Conservation (phyloP, 1,140 invertebrate genomes). For the Drepana arcuata region DNA sequence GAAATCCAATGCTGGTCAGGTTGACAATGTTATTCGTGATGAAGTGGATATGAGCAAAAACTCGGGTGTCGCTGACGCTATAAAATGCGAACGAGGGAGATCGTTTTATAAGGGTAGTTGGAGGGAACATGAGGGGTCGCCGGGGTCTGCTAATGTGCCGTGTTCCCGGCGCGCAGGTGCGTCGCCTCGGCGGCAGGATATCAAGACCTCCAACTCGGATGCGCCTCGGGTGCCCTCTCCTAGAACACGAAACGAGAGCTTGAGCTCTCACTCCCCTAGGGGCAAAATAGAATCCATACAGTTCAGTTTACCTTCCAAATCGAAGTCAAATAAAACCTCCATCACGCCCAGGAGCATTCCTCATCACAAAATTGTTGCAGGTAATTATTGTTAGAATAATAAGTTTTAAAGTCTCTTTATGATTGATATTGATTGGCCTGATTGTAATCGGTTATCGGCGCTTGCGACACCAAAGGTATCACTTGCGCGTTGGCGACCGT, state of each 20-base stretch:
- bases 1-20: background rate
- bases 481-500: too few relatives aligned
- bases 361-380: slow-evolving; percentile 54
- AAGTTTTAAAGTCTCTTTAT: too few relatives aligned
- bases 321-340: slow-evolving; percentile 30
- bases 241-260: slow-evolving; percentile 23
- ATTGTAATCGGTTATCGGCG: too few relatives aligned
- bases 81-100: slow-evolving; percentile 27
- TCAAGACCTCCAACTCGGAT: slow-evolving; percentile 27
- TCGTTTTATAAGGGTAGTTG: slow-evolving; percentile 14
- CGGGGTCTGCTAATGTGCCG: slow-evolving; percentile 15
- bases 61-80: slow-evolving; percentile 26
- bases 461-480: too few relatives aligned
- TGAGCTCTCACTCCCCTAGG: slow-evolving; percentile 30
- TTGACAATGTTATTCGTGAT: slow-evolving; percentile 13
- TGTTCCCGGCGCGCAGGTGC: slow-evolving; percentile 11
- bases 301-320: slow-evolving; percentile 32
- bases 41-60: slow-evolving; percentile 43
- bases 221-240: slow-evolving; percentile 20
- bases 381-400: slow-evolving; percentile 18
- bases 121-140: slow-evolving; percentile 26
- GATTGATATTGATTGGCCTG: too few relatives aligned
- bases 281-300: slow-evolving; percentile 34
- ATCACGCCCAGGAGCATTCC: slow-evolving; percentile 28
- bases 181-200: slow-evolving; percentile 21